A percentile compares a stretch with the other conserved stretches of the same genome.
These are phyloP conservation scores for Drosophila novamexicana DNA, from an alignment of 1,140 invertebrate species.

Conservation along the genomic window DNA sequence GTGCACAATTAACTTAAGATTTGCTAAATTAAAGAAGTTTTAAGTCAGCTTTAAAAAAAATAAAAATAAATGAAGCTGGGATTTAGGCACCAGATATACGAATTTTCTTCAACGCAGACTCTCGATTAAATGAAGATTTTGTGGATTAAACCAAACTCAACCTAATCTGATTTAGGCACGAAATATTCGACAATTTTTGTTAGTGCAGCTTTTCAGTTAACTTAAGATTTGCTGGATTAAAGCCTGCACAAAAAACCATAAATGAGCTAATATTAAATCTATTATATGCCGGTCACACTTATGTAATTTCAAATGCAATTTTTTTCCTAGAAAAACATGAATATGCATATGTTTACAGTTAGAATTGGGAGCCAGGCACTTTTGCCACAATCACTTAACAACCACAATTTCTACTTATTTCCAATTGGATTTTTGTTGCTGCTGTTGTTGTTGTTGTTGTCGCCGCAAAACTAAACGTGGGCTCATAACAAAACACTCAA, in stretches of 20 bases:
- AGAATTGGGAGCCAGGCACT: conserved; percentile 35
- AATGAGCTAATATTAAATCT: not conserved
- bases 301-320: conserved; percentile 7
- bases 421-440: conserved; percentile 42
- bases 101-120: no score
- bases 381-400: conserved; percentile 44
- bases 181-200: no score
- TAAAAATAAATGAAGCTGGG: no score
- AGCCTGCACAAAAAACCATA: not conserved
- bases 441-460: conserved; percentile 5
- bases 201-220: not conserved
- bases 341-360: conserved; percentile 23
- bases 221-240: not conserved
- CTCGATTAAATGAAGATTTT: no score
- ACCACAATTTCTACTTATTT: conserved; percentile 57
- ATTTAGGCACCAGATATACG: no score
- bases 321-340: not conserved
- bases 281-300: conserved; percentile 3
- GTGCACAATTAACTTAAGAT: no score
- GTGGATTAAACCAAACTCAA: no score
- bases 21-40: no score
- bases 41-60: no score
- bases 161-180: no score
- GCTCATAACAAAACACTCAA: conserved; percentile 47
- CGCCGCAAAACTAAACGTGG: conserved; percentile 49